Base-by-base conservation (phyloP, 2,888 invertebrate genomes). In the Synanthedon myopaeformis region DNA sequence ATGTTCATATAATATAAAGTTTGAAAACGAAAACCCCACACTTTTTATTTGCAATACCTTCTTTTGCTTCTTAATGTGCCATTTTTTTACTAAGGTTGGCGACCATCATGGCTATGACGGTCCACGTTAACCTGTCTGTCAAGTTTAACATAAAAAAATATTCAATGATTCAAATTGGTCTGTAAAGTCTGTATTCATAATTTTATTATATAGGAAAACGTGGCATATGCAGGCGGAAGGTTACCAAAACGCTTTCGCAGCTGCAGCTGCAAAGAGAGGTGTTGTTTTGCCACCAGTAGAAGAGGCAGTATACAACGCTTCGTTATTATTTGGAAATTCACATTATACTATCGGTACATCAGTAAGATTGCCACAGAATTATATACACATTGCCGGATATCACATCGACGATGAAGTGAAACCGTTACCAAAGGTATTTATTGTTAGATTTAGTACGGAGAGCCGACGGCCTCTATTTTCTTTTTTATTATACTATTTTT, bases 321-420 rank as follows among this genome's bases (percentile, higher is more conserved):
- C 82, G 0, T 55, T 83, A 28, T 59, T 79, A 41, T 58, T 83
- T 3, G 75, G 73, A 2, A 82, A 81, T 54, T 76, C 82, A 0
- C 75, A 82, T 42, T 62, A 71, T 0, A 76, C 76, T 0, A 54
- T 70, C 3, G 74, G 76, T 4, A 57, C 54, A 10, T 57, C 72
- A 1, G 54, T 61, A 1, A 60, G 64, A 3, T 45, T 81, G 5
- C 82, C 82, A 0, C 76, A 72, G 51, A 75, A 61, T 51, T 80
- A 74, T 54, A 76, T 71, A 52, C 54, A 65, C 3, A 60, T 82
- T 41, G 79, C 71, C 41, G 82, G 82, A 10, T 81, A 76, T 51
- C 80, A 83, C 52, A 74, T 83, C 19, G 63, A 74, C 3, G 61
- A 67, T 2, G 55, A 66, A 1, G 53, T 70, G 1, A 61, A 70